A percentile compares a stretch with the other conserved stretches of the same genome.
These are phyloP conservation scores for Morus bassanus DNA, from an alignment of 2,797 vertebrate species.

Conservation along the genomic window DNA sequence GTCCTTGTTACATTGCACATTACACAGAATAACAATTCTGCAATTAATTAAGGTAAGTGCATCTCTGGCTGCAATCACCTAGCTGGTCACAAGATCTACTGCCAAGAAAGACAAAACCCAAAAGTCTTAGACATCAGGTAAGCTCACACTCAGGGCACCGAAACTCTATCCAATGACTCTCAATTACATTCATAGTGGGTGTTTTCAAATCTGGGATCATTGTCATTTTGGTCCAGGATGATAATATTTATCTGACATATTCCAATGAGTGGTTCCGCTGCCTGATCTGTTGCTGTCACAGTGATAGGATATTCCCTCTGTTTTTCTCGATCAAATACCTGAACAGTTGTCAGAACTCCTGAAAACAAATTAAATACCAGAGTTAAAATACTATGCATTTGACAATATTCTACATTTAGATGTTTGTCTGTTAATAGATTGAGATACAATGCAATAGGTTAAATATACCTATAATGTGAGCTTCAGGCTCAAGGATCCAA, in stretches of 20 bases:
- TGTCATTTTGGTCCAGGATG: constrained; percentile 91
- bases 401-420: background rate
- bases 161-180: constrained; percentile 44
- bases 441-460: background rate
- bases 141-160: constrained; percentile 38
- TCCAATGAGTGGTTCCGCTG: constrained; percentile 85
- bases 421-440: background rate
- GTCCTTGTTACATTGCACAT: background rate
- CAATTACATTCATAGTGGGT: constrained; percentile 88
- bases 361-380: constrained; percentile 4
- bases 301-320: constrained; percentile 88
- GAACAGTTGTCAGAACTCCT: constrained; percentile 85
- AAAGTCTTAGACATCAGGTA: constrained; percentile 14
- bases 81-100: background rate
- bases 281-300: constrained; percentile 90
- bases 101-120: background rate
- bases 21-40: background rate
- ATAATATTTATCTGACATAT: constrained; percentile 89
- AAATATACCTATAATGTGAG: background rate
- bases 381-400: background rate
- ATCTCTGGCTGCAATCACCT: background rate
- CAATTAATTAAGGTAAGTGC: background rate
- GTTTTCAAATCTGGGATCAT: constrained; percentile 91
- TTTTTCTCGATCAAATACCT: constrained; percentile 88
- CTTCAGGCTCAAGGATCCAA: background rate